Percentiles rank a stretch among this genome's conserved stretches.
Conservation (phyloP, 1,140 invertebrate genomes). For the Xylocopa sonorina region DNA sequence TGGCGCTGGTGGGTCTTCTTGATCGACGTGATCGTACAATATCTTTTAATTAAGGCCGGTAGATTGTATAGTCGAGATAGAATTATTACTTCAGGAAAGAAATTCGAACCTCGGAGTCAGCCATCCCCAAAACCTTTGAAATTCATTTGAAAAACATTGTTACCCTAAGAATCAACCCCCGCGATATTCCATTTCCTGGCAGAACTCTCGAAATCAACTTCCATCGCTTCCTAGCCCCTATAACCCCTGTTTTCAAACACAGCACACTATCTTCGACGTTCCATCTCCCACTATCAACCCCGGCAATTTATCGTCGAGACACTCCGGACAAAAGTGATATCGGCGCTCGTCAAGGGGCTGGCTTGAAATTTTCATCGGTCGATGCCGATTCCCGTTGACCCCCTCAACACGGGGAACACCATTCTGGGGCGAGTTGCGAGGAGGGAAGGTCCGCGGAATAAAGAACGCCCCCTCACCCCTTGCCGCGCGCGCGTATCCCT, state of each 20-base stretch:
- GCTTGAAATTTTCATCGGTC: slow-evolving; percentile 57
- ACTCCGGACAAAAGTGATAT: slow-evolving; percentile 48
- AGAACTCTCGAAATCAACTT: neutral
- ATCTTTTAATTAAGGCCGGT: neutral
- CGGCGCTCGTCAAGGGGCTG: neutral
- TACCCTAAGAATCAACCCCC: no score
- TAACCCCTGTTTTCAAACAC: slow-evolving; percentile 11
- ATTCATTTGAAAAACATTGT: no score
- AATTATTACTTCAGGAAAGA: no score
- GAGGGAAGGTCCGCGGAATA: slow-evolving; percentile 56
- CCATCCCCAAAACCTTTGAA: no score
- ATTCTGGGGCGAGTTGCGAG: slow-evolving; percentile 52
- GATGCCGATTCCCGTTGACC: slow-evolving; percentile 62
- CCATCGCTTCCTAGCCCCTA: neutral
- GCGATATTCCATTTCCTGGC: neutral
- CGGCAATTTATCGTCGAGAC: slow-evolving; percentile 48
- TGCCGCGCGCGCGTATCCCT: slow-evolving; percentile 9
- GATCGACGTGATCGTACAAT: neutral
- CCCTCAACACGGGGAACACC: slow-evolving; percentile 59
- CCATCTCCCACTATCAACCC: neutral
- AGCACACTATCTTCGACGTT: neutral
- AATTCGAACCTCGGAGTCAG: no score
- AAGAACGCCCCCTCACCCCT: slow-evolving; percentile 44
- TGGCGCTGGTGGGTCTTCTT: neutral
- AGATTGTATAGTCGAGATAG: no score